Evolutionary conservation across 2,113 vertebrate genomes (phyloP), one percentile per base, ranked within the genome.

Genomic region (Pollimyrus isidori): DNA sequence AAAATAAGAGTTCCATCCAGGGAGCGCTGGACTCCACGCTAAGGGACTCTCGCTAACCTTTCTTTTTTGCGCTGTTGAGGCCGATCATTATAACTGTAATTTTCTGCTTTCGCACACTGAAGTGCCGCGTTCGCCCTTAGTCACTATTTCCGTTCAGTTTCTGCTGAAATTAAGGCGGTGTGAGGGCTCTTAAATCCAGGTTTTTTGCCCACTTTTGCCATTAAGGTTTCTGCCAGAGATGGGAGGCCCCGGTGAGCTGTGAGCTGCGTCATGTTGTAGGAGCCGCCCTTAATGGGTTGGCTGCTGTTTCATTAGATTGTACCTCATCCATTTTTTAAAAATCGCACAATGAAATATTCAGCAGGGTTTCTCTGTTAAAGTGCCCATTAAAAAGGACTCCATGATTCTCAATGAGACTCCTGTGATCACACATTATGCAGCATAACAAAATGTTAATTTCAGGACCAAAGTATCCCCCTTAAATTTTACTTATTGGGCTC

Each of bases 271-370:
- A 35, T 84, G 76, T 83, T 62, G 62, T 21, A 48, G 76, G n/a
- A 9, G 30, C 76, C 1, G 13, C 15, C 76, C 50, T 62, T 89
- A 89, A 89, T 89, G 88, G 88, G 84, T 49, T 30, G 50, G 49
- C 88, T n/a, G 76, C 88, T 52, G 80, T 89, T 89, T 85, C 88
- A 46, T 89, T 85, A 56, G 76, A 89, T 84, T 62, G 88, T 85
- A 62, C 88, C 42, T 89, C 88, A 89, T 89, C 73, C 88, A 89
- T 89, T 84, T 83, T 83, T 83, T 1, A 89, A 62, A 85, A 89
- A 89, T 58, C 52, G 17, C 88, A 89, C 88, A 89, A 56, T 89
- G 80, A 89, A 89, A 89, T 89, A 85, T 89, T 89, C 80, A 89
- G 88, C 88, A 84, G 88, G 88, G 39, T 62, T 89, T 85, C 88